Conservation (phyloP, 2,888 invertebrate genomes). For the Eupeodes luniger region DNA sequence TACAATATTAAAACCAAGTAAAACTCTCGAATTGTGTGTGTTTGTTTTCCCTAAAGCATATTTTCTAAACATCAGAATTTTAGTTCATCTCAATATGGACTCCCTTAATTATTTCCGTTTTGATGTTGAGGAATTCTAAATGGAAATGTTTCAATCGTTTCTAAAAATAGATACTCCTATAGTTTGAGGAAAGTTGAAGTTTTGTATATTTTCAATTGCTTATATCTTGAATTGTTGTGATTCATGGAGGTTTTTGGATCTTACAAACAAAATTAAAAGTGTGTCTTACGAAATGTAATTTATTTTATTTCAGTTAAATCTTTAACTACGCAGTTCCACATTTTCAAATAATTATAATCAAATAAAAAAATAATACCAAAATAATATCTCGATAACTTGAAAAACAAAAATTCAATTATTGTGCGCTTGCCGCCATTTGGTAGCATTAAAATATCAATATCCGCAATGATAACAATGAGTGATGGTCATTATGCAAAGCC, state of each 20-base stretch:
- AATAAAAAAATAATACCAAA: too few relatives aligned
- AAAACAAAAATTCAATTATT: too few relatives aligned
- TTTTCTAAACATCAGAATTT: conserved; percentile 20
- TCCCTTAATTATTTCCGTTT: conserved; percentile 1
- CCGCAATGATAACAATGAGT: neutral
- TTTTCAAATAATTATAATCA: too few relatives aligned
- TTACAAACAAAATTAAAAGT: neutral
- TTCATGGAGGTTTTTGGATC: neutral
- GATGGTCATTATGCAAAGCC: conserved; percentile 2
- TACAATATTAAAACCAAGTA: neutral
- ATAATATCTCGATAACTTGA: too few relatives aligned
- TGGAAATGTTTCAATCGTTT: conserved; percentile 16
- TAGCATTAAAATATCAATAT: neutral
- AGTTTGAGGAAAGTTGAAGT: too few relatives aligned
- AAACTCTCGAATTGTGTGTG: neutral
- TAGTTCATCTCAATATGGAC: conserved; percentile 6
- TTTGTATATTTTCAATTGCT: conserved; percentile 18
- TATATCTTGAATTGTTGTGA: too few relatives aligned
- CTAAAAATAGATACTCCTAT: conserved; percentile 35
- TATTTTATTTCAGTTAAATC: neutral
- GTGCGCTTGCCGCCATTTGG: too few relatives aligned
- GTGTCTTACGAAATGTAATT: neutral
- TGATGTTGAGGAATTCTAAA: neutral
- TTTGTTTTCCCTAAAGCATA: conserved; percentile 12
- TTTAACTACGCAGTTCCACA: neutral